Evolutionary conservation across 2,113 vertebrate genomes (phyloP).

Genomic region (Coracopsis vasa): DNA sequence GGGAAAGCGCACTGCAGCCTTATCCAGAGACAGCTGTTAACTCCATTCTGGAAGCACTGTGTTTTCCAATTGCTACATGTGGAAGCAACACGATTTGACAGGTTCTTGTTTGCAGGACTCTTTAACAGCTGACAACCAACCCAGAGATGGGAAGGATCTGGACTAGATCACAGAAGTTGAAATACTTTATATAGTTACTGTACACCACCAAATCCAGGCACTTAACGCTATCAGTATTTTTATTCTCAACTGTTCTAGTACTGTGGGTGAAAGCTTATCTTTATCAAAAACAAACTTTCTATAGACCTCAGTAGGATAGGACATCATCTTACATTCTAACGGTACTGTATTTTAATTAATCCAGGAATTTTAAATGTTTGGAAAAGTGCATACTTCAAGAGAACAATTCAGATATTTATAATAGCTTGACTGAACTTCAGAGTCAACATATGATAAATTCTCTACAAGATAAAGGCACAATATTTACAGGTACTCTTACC

Average conservation of each 20-base stretch:
- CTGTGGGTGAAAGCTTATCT: constrained; percentile 15
- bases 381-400: constrained; percentile 39
- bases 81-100: accelerated
- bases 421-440: constrained; percentile 24
- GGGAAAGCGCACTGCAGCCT: background rate
- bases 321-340: constrained; percentile 17
- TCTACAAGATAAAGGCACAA: constrained; percentile 69
- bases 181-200: background rate
- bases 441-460: constrained; percentile 36
- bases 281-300: background rate
- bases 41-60: background rate
- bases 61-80: background rate
- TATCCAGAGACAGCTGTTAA: background rate
- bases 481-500: constrained; percentile 59
- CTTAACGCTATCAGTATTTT: constrained; percentile 1
- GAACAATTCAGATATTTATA: constrained; percentile 25
- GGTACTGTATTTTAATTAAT: background rate
- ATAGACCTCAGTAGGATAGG: constrained; percentile 11
- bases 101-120: background rate
- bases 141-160: background rate
- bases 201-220: constrained; percentile 44
- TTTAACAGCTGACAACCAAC: background rate
- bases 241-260: background rate
- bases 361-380: background rate
- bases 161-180: background rate